Conservation (phyloP, 2,888 invertebrate species). For the Metopia argyrocephala region DNA sequence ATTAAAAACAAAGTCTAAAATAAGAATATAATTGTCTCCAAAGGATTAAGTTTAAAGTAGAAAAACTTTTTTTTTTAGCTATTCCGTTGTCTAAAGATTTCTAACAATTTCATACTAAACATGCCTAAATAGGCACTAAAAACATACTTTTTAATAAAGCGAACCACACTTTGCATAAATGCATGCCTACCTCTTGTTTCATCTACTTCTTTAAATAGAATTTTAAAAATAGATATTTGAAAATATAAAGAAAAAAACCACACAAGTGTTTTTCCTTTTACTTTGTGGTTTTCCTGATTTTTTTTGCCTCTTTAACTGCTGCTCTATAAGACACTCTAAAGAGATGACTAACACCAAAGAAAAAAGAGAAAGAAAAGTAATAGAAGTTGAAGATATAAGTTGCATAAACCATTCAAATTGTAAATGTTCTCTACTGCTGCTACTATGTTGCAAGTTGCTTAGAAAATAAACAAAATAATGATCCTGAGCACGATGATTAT, state of each 20-base stretch:
- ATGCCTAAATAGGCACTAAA: not conserved
- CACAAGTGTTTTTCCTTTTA: slow-evolving; percentile 57
- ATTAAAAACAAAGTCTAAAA: too few relatives aligned
- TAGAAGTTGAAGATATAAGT: slow-evolving; percentile 36
- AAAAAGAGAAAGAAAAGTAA: not conserved
- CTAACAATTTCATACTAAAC: too few relatives aligned
- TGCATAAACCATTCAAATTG: slow-evolving; percentile 35
- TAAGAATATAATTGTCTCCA: too few relatives aligned
- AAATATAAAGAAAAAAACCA: slow-evolving; percentile 31
- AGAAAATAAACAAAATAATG: not conserved
- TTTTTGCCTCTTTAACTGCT: not conserved
- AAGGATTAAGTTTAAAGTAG: too few relatives aligned
- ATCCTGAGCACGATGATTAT: not conserved
- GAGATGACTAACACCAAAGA: not conserved
- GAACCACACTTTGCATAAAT: slow-evolving; percentile 41
- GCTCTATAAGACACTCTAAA: slow-evolving; percentile 46
- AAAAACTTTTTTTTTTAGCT: too few relatives aligned
- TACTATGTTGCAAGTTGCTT: slow-evolving; percentile 1
- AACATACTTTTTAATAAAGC: not conserved
- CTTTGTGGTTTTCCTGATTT: slow-evolving; percentile 15
- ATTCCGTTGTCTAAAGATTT: too few relatives aligned
- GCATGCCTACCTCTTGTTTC: not conserved
- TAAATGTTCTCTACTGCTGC: slow-evolving; percentile 21
- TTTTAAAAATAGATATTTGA: slow-evolving; percentile 50
- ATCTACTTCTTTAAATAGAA: not conserved